Evolutionary conservation across 2,113 vertebrate genomes (phyloP), one percentile per base, ranked within the genome.

Genomic region (Alligator sinensis): DNA sequence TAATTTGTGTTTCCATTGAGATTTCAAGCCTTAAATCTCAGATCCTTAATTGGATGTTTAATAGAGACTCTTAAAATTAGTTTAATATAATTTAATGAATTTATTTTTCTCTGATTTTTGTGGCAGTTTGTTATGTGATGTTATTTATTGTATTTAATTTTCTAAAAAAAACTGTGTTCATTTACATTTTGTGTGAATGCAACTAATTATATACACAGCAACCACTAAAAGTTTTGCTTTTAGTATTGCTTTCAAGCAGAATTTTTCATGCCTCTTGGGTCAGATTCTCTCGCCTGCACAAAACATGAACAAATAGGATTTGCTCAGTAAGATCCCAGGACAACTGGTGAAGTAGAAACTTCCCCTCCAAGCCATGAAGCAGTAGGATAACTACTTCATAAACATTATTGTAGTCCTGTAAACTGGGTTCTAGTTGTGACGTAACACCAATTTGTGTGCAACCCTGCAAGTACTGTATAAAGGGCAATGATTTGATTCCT

Each of bases 21-120:
- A 30, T 58, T 72, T 62, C 68, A 61, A 60, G 34, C 30, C 59
- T 61, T 61, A 80, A 80, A 4, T 11, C 61, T 66, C 55, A 85
- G 27, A 60, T 75, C 88, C 34, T 70, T 83, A 57, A 79, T 89
- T 75, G 54, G 66, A 55, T 3, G 5, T 83, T 82, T 85, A 96
- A 85, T 21, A 61, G 2, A 88, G 90, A 72, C 68, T 82, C 78
- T 90, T 91, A 76, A 91, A 92, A 89, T 84, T 34, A 38, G 38
- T 11, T 14, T 76, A 62, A 75, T 59, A 22, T 34, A 60, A 47
- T 3, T 81, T 28, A 15, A 27, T 90, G 90, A 11, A 83, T 75
- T 63, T 18, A 15, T 28, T 4, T 18, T 25, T 57, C 5, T 22
- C 7, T 11, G 1, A 2, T 88, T 93, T 74, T 92, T 16, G 58